Evolutionary conservation across 1,140 invertebrate genomes (phyloP), one percentile per base, ranked within the genome.

Genomic region (Solenopsis fugax): DNA sequence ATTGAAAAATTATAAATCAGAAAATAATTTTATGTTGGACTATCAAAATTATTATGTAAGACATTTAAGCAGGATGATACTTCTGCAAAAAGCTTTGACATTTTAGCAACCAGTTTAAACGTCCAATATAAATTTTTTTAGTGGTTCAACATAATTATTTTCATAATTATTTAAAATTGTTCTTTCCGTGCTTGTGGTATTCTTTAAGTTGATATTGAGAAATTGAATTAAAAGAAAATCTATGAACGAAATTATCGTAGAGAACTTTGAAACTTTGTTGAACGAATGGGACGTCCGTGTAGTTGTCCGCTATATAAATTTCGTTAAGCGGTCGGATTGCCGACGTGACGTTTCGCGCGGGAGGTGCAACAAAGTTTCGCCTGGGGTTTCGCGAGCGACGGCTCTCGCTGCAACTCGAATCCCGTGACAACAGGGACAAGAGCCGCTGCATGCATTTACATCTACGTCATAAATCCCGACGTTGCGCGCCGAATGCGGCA

Each of bases 391-490:
- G 34, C 64, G 34, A 48, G 16, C 77, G 62, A 71, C 77, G 50
- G 12, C 50, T 81, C 77, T 81, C 77, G n/a, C 60, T 50, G 45
- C 76, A 65, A 24, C 34, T 54, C 54, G 54, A 82, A 48, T 82
- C 67, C 41, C 67, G 18, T 56, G 80, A 48, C 67, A 73, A 72
- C 67, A 58, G 18, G 41, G 48, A 41, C 52, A 48, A 13, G 1
- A 16, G 0, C n/a, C 21, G 6, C 13, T 56, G 41, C 9, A n/a
- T 77, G 41, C n/a, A 73, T 73, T 82, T 82, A 73, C 41, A 67
- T 73, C 24, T 69, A 54, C 16, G 54, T 84, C 80, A 60, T 84
- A 84, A 84, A 84, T 84, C 69, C 29, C 29, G 2, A 81, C 65
- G 52, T 56, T 54, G 50, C 58, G 58, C 56, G 9, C 21, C 18